Evolutionary conservation across 2,797 vertebrate species (phyloP), one percentile per base, ranked within the genome.

Genomic region (Anolis apletophallus): DNA sequence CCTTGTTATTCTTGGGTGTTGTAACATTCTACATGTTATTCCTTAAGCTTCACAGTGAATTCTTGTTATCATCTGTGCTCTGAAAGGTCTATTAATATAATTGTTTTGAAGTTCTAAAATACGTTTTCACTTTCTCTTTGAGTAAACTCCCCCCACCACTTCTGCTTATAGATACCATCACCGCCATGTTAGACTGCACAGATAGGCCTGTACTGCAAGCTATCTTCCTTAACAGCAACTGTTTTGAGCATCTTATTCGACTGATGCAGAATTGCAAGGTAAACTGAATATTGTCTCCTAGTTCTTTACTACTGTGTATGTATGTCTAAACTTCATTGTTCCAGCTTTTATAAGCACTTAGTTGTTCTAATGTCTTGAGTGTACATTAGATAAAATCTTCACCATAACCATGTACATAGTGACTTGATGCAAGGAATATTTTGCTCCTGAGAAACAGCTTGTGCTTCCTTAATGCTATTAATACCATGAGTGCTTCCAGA

Each of bases 181-280:
- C 97, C 94, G 97, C 98, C 93, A 99, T 99, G 98, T 97, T 99
- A 95, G 97, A 98, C 94, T 99, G 98, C 90, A 97, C 97, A 34
- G 99, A 99, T 93, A 97, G 98, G 74, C 98, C 99, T 13, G 99
- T 99, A 90, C 96, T 99, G 81, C 99, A 99, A 96, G 98, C 99
- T 84, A 98, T 99, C 97, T 99, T 99, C 95, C 98, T 99, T 94
- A 99, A 98, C 92, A 99, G 98, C 90, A 99, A 99, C 96, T 99
- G 99, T 91, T 99, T 99, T 92, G 98, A 99, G 94, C 99, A 99
- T 95, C 97, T 99, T 85, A 99, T 97, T 73, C 95, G 99, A 75
- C 97, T 99, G 79, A 95, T 99, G 88, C 99, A 99, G 95, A 99
- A 99, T 94, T 99, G 98, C 97, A 99, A 99, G 98, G 99, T 99